These are phyloP conservation scores for Numenius phaeopus DNA, from an alignment of 2,797 vertebrate genomes.

Conservation along the genomic window DNA sequence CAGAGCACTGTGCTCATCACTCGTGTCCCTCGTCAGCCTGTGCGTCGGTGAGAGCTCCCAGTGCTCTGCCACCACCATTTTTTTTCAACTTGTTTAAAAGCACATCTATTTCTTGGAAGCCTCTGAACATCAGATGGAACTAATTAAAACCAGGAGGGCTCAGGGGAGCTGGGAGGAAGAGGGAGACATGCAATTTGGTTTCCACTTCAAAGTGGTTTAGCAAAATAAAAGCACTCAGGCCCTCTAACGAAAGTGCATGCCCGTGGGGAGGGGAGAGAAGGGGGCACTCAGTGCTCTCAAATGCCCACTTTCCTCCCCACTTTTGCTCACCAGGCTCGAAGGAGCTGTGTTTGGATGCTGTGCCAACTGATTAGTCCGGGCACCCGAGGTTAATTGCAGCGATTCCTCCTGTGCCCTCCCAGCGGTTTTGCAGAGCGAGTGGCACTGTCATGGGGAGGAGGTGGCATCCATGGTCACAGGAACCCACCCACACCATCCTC, in stretches of 20 bases:
- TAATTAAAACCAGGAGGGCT: slow-evolving; percentile 69
- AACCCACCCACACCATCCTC: not conserved
- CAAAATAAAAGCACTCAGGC: slow-evolving; percentile 34
- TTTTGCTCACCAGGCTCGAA: not conserved
- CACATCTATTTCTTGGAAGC: slow-evolving; percentile 58
- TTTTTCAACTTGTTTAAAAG: slow-evolving; percentile 6
- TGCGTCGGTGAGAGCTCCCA: not conserved
- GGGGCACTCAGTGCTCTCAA: not conserved
- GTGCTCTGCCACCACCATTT: not conserved
- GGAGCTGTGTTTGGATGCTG: slow-evolving; percentile 13
- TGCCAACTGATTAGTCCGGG: slow-evolving; percentile 28
- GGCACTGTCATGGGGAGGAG: not conserved
- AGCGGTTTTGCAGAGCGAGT: not conserved
- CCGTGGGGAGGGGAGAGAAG: not conserved
- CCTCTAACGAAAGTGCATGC: not conserved
- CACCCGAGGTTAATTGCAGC: not conserved
- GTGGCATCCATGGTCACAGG: not conserved
- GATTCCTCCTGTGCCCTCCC: not conserved
- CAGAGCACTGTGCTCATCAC: not conserved
- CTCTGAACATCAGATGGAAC: slow-evolving; percentile 61
- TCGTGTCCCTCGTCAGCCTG: not conserved
- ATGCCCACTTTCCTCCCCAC: not conserved
- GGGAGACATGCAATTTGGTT: slow-evolving; percentile 52
- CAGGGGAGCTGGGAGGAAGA: not conserved
- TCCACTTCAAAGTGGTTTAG: slow-evolving; percentile 62